Evolutionary conservation across 1,140 invertebrate species (phyloP).

Genomic region (Philotrypesis tridentata): DNA sequence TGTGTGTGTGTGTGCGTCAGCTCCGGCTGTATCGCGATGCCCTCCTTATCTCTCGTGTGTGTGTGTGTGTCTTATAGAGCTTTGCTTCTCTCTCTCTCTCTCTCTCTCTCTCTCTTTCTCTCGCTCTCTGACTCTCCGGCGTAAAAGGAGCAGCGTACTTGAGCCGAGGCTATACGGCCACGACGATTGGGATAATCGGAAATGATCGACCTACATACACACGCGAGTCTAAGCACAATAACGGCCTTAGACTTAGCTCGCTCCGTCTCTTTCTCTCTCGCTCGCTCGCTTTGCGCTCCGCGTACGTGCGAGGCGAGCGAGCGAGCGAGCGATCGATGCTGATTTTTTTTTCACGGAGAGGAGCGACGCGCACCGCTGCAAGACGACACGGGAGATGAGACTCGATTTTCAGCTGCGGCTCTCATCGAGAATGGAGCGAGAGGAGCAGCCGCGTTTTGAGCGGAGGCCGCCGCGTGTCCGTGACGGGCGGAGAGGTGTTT

Average conservation of each 20-base stretch:
- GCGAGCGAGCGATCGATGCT: background rate
- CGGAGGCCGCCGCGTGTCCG: no score
- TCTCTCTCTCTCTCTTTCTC: no score
- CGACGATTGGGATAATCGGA: conserved; percentile 43
- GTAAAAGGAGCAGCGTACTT: conserved; percentile 38
- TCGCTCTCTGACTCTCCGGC: background rate
- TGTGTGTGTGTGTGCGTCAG: background rate
- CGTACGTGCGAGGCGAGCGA: no score
- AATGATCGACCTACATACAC: conserved; percentile 49
- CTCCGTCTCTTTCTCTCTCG: background rate
- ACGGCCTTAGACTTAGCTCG: conserved; percentile 5
- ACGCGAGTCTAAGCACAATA: conserved; percentile 35
- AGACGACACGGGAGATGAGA: background rate
- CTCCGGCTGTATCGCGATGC: background rate
- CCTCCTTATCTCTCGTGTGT: conserved; percentile 18
- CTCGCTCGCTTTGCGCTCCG: background rate
- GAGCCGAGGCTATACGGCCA: conserved; percentile 5
- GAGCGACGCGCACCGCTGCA: background rate
- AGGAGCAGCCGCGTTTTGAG: no score
- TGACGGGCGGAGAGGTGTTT: no score
- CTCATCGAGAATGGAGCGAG: no score
- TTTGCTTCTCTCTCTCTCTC: no score
- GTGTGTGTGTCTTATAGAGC: no score
- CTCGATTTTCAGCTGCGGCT: no score
- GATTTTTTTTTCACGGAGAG: background rate